Base-by-base conservation (phyloP, 2,888 invertebrate species). In the Heteromurus nitidus region DNA sequence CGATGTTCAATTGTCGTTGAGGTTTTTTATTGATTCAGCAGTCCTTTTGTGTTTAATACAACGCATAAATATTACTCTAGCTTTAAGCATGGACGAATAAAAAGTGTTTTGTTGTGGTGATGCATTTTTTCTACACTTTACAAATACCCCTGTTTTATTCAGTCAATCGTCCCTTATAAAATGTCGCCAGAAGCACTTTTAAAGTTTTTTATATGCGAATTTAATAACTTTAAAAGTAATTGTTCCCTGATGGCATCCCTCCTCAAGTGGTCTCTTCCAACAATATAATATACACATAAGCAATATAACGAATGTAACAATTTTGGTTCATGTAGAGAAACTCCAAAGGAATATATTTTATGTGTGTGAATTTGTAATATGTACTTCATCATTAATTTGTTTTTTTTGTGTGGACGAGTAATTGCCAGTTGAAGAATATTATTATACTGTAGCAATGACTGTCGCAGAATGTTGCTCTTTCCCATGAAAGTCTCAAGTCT, bases 51-150 rank as follows among this genome's bases (percentile, higher is more conserved):
- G n/a, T n/a, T n/a, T n/a, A n/a, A n/a, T n/a, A n/a, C n/a, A n/a
- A n/a, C n/a, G n/a, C n/a, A n/a, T n/a, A n/a, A n/a, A n/a, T n/a
- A n/a, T n/a, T n/a, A n/a, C n/a, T n/a, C n/a, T n/a, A n/a, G n/a
- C 30, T 28, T 47, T 5, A 73, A 62, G 53, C 5, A 60, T 30
- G n/a, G 13, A 36, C 36, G 26, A 22, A 18, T 18, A 62, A 68
- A 64, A 53, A 36, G 31, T 65, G 44, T 47, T 67, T 80, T 79
- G 58, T 72, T 73, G 80, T 80, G 58, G 67, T 65, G 80, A 58
- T 64, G 55, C 3, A 11, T 50, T 58, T 68, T 76, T 47, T 65
- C 36, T 58, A n/a, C n/a, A 20, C 47, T n/a, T 53, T 31, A 22
- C 16, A 7, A 18, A 13, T 73, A 16, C n/a, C n/a, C n/a, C n/a